phyloP scores from a whole-genome alignment of 2,113 vertebrate genomes.

The Hydrolagus affinis region DNA sequence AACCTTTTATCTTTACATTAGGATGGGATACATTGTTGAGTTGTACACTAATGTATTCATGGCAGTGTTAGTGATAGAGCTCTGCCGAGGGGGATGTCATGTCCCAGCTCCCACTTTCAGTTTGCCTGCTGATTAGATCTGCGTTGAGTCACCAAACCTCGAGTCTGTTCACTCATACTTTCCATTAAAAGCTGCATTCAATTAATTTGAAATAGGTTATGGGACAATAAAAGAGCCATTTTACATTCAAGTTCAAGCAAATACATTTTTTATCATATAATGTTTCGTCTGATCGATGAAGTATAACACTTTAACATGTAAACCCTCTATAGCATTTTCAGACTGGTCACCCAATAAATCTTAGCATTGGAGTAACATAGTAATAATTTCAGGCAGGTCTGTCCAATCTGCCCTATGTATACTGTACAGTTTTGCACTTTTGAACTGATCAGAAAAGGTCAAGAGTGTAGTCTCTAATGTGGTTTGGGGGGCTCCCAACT shows the following conservation, averaged over 20 bases:
- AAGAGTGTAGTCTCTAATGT: no score
- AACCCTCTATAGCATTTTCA: no score
- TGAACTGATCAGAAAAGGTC: no score
- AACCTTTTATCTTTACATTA: background rate
- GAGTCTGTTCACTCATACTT: background rate
- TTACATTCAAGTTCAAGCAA: background rate
- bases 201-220: background rate
- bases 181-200: background rate
- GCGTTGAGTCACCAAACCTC: background rate
- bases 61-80: background rate
- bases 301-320: no score
- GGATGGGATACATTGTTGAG: background rate
- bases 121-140: background rate
- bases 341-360: no score
- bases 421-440: no score
- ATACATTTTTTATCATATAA: background rate
- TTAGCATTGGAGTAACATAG: no score
- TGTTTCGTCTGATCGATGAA: no score
- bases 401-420: no score
- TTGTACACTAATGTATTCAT: background rate
- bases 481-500: no score
- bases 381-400: no score
- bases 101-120: background rate
- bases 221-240: background rate
- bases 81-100: background rate